phyloP scores from a whole-genome alignment of 2,113 vertebrate genomes.

The Acrocephalus kingi region DNA sequence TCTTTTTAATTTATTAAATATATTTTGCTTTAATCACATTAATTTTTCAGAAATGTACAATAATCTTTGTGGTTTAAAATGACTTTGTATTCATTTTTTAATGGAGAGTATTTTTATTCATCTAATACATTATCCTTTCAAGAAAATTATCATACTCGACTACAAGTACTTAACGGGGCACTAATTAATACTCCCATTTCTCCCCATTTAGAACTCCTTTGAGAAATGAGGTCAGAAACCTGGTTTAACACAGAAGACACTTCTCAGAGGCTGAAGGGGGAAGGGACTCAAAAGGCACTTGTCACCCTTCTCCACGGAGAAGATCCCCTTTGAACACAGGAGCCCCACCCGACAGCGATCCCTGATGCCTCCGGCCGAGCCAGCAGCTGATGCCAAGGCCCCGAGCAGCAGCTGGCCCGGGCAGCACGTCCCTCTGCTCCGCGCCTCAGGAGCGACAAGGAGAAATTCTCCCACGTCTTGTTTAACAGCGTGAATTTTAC shows the following conservation, averaged over 20 bases:
- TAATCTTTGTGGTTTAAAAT: constrained; percentile 61
- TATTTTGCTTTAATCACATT: constrained; percentile 50
- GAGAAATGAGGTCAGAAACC: constrained; percentile 68
- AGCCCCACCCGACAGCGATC: background rate
- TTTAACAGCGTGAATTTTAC: background rate
- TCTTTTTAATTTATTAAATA: constrained; percentile 46
- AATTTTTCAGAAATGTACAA: constrained; percentile 53
- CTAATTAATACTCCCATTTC: constrained; percentile 65
- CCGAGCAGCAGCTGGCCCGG: background rate
- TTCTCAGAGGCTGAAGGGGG: background rate
- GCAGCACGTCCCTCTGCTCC: background rate
- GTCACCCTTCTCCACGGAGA: background rate
- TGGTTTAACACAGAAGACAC: background rate
- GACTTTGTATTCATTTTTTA: constrained; percentile 49
- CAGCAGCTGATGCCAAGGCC: background rate
- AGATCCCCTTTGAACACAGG: background rate
- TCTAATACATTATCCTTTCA: constrained; percentile 63
- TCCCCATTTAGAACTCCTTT: constrained; percentile 47
- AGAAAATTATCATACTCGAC: constrained; percentile 60
- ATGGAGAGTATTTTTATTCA: constrained; percentile 67
- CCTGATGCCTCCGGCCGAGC: background rate
- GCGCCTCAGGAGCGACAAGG: fast-evolving
- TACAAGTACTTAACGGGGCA: constrained; percentile 60
- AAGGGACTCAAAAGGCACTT: background rate
- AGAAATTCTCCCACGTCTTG: background rate